phyloP scores from a whole-genome alignment of 1,140 invertebrate species.

The Trichonephila clavipes region DNA sequence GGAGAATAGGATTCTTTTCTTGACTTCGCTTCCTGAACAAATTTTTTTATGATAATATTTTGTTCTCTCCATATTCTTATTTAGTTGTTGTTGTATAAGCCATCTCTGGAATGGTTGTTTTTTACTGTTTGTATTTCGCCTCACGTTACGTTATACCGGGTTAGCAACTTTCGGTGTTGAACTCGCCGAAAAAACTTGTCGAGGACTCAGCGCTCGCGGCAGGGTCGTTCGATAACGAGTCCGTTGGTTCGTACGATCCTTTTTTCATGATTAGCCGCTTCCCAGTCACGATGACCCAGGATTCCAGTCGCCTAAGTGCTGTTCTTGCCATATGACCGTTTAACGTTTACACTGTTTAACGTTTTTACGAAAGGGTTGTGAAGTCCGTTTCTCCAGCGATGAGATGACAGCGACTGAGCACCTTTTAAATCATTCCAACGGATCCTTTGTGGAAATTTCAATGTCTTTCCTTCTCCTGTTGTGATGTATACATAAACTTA shows the following conservation, averaged over 20 bases:
- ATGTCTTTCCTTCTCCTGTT: neutral
- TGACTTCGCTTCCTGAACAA: conserved; percentile 62
- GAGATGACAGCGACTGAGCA: neutral
- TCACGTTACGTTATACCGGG: conserved; percentile 59
- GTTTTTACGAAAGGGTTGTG: neutral
- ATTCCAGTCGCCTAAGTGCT: conserved; percentile 57
- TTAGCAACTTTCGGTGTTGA: conserved; percentile 72
- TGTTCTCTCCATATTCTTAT: conserved; percentile 13
- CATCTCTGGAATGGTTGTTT: conserved; percentile 27
- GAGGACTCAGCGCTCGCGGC: conserved; percentile 57
- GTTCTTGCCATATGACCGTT: conserved; percentile 31
- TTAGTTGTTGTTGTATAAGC: conserved; percentile 49
- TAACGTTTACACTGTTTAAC: neutral
- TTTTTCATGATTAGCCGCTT: conserved; percentile 57
- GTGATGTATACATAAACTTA: neutral
- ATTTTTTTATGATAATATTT: conserved; percentile 57
- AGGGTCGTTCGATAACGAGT: conserved; percentile 73
- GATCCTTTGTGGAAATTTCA: neutral
- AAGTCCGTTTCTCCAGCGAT: neutral
- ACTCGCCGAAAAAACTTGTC: conserved; percentile 53
- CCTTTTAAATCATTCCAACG: conserved; percentile 5
- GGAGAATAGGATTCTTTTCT: conserved; percentile 54
- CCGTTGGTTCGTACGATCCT: conserved; percentile 46
- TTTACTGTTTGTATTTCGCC: conserved; percentile 24
- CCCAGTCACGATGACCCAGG: conserved; percentile 70